Conservation (phyloP, 1,140 invertebrate species). For the Luehdorfia chinensis region DNA sequence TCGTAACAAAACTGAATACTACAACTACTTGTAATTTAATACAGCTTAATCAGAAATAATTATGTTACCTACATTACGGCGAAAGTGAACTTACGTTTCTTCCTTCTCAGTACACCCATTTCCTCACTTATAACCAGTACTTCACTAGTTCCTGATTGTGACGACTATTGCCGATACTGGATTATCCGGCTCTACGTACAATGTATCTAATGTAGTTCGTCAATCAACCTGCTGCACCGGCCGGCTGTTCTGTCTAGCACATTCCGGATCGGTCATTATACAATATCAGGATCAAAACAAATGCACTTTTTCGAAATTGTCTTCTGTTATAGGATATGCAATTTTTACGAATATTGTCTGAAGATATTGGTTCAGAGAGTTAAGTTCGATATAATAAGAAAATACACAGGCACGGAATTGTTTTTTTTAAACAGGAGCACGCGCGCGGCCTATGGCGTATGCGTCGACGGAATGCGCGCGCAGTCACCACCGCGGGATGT, state of each 20-base stretch:
- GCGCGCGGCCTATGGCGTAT: constrained; percentile 61
- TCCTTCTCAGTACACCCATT: constrained; percentile 70
- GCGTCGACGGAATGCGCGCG: constrained; percentile 61
- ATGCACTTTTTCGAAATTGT: no score
- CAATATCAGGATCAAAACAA: constrained; percentile 27
- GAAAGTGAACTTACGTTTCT: constrained; percentile 69
- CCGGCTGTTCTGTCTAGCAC: constrained; percentile 41
- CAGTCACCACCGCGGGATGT: constrained; percentile 46
- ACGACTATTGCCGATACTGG: constrained; percentile 29
- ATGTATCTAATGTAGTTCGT: constrained; percentile 43
- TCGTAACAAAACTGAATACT: no score
- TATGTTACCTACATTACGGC: no score
- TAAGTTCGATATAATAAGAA: no score
- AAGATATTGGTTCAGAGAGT: no score
- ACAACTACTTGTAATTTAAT: no score
- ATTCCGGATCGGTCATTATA: constrained; percentile 58
- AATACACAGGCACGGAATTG: no score
- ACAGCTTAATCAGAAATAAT: no score
- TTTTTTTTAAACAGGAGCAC: constrained; percentile 17
- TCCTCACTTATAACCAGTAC: constrained; percentile 34
- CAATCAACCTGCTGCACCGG: constrained; percentile 44
- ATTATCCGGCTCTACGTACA: constrained; percentile 15
- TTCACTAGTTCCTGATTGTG: constrained; percentile 35
- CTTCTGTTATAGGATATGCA: no score
- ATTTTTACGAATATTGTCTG: no score